Percentiles rank a stretch among this genome's conserved stretches.
Conservation (phyloP, 2,888 invertebrate genomes). For the Cantharis rufa region DNA sequence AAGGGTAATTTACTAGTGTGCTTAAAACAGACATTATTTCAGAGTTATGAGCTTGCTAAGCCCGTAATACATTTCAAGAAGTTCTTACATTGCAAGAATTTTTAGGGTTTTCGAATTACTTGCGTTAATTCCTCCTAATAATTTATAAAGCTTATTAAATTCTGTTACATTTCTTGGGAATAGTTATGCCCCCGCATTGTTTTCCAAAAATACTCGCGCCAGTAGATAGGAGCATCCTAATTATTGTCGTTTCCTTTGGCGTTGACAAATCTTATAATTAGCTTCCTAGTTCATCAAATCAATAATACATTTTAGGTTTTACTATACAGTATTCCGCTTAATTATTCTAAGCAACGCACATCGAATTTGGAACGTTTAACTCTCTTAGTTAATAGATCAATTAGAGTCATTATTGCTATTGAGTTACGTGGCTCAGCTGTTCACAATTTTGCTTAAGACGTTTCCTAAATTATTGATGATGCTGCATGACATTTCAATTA, state of each 20-base stretch:
- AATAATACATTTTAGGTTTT: neutral
- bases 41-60: constrained; percentile 29
- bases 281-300: neutral
- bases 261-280: neutral
- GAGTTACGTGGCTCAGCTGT: constrained; percentile 28
- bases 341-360: constrained; percentile 24
- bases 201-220: neutral
- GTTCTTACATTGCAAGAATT: constrained; percentile 27
- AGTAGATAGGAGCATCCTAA: neutral
- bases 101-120: constrained; percentile 27
- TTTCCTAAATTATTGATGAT: constrained; percentile 30
- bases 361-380: constrained; percentile 19
- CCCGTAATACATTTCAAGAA: constrained; percentile 27
- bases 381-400: constrained; percentile 28
- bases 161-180: constrained; percentile 6
- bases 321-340: constrained; percentile 12
- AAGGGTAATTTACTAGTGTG: constrained; percentile 28
- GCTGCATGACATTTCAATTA: constrained; percentile 18
- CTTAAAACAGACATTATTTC: constrained; percentile 30
- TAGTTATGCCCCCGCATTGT: neutral
- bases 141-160: constrained; percentile 27
- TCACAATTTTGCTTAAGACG: constrained; percentile 15
- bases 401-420: constrained; percentile 31
- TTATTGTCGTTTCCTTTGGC: neutral
- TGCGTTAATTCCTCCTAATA: constrained; percentile 22